Percentiles rank a stretch among this genome's conserved stretches.
phyloP scores from a whole-genome alignment of 2,113 vertebrate genomes.

The Empidonax traillii region DNA sequence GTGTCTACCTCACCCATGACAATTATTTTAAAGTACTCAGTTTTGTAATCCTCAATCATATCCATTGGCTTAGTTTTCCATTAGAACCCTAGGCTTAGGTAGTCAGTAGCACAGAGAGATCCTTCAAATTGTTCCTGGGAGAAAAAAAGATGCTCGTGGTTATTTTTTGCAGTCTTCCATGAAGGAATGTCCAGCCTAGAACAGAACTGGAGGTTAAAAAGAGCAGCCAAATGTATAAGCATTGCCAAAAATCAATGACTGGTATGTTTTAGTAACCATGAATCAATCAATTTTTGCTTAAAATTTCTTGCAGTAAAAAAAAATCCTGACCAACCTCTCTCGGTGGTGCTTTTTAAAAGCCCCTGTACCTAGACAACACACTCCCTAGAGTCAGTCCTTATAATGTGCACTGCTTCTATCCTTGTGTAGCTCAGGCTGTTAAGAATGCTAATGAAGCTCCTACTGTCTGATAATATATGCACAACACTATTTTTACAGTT shows the following conservation, averaged over 20 bases:
- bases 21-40: not conserved
- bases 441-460: not conserved
- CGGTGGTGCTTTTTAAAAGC: not conserved
- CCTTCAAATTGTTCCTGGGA: not conserved
- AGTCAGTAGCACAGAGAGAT: not conserved
- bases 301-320: not conserved
- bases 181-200: not conserved
- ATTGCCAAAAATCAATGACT: not conserved
- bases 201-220: not conserved
- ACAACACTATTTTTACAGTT: not conserved
- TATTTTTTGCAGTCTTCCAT: not conserved
- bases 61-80: not conserved
- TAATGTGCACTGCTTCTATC: not conserved
- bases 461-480: not conserved
- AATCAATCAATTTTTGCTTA: not conserved
- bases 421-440: not conserved
- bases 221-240: not conserved
- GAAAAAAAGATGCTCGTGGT: not conserved
- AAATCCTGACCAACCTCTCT: not conserved
- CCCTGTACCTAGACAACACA: not conserved
- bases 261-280: not conserved
- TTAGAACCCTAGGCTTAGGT: not conserved
- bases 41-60: not conserved
- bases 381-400: not conserved
- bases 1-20: not conserved